Evolutionary conservation across 2,797 vertebrate species (phyloP), one percentile per base, ranked within the genome.

Genomic region (Pipistrellus kuhlii): DNA sequence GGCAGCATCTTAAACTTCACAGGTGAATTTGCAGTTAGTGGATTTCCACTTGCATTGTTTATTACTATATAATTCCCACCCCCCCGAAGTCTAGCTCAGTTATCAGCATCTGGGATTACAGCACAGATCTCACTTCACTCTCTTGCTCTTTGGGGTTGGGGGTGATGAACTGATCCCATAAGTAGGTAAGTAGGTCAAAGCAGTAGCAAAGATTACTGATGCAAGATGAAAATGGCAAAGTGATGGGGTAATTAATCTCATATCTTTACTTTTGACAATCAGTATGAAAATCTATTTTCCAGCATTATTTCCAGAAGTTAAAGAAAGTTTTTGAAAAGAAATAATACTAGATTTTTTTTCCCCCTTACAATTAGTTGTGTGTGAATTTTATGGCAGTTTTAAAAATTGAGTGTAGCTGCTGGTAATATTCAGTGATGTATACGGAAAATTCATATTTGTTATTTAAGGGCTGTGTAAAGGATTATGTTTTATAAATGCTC

Each of bases 321-420:
- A 78, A 78, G 48, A 85, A 68, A 18, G 73, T 68, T 23, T 78
- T 90, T 55, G 21, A 46, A 94, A 95, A 90, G 3, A 89, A 88
- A 71, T 84, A 46, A 48, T 48, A n/a, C 35, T 7, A 64, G 12
- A 25, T 80, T 59, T 32, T 64, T 78, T 38, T 73, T 77, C 18
- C 78, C 71, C 38, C 38, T 62, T 48, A 84, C 25, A 59, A 25
- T 59, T 27, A 93, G 23, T n/a, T 75, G 5, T 23, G 4, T 23
- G 9, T 76, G 23, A 62, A 13, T 51, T 76, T 66, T 10, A 17
- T 46, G 8, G 5, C 68, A 13, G 23, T 14, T 82, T 71, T 51
- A 73, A 91, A 93, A 76, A 30, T 3, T 55, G 9, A 80, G 15
- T 76, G 10, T 80, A 38, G 86, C 0, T 53, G 13, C 46, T 25